Percentiles rank a stretch among this genome's conserved stretches.
Evolutionary conservation across 64 coral and sea anemone genomes (phyloP).

Genomic region (Catalaphyllia jardinei): DNA sequence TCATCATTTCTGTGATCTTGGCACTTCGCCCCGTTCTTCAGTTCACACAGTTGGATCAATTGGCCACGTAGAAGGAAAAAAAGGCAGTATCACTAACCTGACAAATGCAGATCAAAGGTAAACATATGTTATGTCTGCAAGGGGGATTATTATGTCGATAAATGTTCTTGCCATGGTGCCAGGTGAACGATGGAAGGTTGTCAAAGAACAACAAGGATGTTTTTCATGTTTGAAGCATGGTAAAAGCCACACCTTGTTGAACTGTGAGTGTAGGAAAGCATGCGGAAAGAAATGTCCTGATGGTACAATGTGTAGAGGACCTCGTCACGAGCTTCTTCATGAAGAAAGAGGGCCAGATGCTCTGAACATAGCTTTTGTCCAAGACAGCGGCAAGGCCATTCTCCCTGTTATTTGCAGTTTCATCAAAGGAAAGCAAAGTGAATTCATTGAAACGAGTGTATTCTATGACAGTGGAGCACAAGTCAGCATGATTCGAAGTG

Average conservation of each 20-base stretch:
- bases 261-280: slow-evolving; percentile 40
- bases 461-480: slow-evolving; percentile 70
- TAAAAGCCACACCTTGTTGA: slow-evolving; percentile 64
- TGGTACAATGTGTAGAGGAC: slow-evolving; percentile 47
- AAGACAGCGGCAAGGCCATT: slow-evolving; percentile 20
- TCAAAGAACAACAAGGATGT: slow-evolving; percentile 65
- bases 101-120: not conserved
- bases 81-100: not conserved
- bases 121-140: slow-evolving; percentile 62
- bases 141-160: slow-evolving; percentile 57
- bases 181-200: slow-evolving; percentile 62
- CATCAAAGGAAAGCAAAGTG: slow-evolving; percentile 13
- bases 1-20: slow-evolving; percentile 66
- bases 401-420: slow-evolving; percentile 46
- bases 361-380: not conserved
- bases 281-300: slow-evolving; percentile 38
- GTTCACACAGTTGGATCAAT: not conserved
- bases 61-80: not conserved
- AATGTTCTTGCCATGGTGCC: slow-evolving; percentile 70
- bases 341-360: not conserved
- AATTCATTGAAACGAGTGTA: slow-evolving; percentile 25
- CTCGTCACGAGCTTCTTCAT: slow-evolving; percentile 66
- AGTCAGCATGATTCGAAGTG: slow-evolving; percentile 51
- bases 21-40: not conserved
- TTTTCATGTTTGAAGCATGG: slow-evolving; percentile 68